phyloP scores from a whole-genome alignment of 2,888 invertebrate genomes.

The Tipula lateralis region DNA sequence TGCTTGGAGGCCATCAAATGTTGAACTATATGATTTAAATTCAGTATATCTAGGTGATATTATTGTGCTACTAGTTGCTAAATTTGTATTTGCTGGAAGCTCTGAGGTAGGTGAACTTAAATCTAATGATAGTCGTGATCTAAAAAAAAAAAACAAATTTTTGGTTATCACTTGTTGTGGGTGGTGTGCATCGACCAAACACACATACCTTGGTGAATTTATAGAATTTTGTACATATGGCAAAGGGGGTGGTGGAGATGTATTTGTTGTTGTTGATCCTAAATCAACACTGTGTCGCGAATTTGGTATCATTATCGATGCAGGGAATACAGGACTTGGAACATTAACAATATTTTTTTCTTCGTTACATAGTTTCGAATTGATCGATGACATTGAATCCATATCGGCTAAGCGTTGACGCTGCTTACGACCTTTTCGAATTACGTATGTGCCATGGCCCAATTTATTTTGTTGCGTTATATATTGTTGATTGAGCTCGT shows the following conservation, averaged over 20 bases:
- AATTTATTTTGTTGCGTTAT: constrained; percentile 50
- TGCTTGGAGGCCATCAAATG: constrained; percentile 34
- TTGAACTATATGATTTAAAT: constrained; percentile 35
- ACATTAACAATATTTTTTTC: constrained; percentile 33
- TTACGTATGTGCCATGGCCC: constrained; percentile 70
- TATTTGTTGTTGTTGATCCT: constrained; percentile 59
- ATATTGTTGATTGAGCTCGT: constrained; percentile 40
- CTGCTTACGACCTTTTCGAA: constrained; percentile 67
- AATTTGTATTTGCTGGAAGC: constrained; percentile 34
- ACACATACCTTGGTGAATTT: constrained; percentile 40
- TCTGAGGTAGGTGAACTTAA: constrained; percentile 40
- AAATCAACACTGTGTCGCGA: constrained; percentile 66
- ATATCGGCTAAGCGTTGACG: constrained; percentile 59
- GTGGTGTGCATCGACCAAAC: not conserved
- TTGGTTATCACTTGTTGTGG: not conserved
- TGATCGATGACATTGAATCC: constrained; percentile 51
- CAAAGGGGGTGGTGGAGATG: constrained; percentile 41
- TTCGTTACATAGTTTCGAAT: constrained; percentile 60
- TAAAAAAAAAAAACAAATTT: constrained; percentile 32
- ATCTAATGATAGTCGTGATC: constrained; percentile 43
- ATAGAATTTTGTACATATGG: constrained; percentile 34
- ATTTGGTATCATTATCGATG: constrained; percentile 57
- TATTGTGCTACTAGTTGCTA: constrained; percentile 26
- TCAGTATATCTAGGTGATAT: constrained; percentile 35
- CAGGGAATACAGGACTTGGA: constrained; percentile 55